Evolutionary conservation across 2,113 vertebrate genomes (phyloP).

Genomic region (Desmodus rotundus): DNA sequence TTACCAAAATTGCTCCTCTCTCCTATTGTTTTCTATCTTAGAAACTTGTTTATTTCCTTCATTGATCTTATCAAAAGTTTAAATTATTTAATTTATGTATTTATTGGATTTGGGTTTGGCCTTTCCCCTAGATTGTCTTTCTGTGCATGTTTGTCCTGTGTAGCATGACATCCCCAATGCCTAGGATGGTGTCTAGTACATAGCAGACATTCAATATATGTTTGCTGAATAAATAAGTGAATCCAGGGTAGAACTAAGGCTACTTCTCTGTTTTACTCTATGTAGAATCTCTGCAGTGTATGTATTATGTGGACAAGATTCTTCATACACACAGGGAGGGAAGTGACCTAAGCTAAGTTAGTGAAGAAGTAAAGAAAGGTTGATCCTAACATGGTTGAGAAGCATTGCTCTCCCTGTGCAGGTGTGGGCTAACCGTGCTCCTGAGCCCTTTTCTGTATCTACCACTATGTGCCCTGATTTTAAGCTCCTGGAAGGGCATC

Average conservation of each 20-base stretch:
- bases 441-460: not conserved
- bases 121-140: not conserved
- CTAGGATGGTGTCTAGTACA: not conserved
- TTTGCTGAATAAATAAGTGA: not conserved
- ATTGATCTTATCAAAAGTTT: not conserved
- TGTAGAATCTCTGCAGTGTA: not conserved
- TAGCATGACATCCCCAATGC: not conserved
- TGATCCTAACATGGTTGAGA: not conserved
- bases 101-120: not conserved
- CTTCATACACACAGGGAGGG: not conserved
- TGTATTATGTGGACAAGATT: not conserved
- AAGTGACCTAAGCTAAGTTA: not conserved
- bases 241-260: not conserved
- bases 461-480: not conserved
- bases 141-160: not conserved
- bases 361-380: not conserved
- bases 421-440: not conserved
- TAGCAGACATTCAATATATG: not conserved
- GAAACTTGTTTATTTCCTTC: not conserved
- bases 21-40: not conserved
- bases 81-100: not conserved
- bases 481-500: not conserved
- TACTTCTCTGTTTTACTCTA: not conserved
- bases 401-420: not conserved
- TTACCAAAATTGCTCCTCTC: not conserved